These are phyloP conservation scores for Antheraea pernyi DNA, from an alignment of 1,140 invertebrate genomes.

Conservation along the genomic window DNA sequence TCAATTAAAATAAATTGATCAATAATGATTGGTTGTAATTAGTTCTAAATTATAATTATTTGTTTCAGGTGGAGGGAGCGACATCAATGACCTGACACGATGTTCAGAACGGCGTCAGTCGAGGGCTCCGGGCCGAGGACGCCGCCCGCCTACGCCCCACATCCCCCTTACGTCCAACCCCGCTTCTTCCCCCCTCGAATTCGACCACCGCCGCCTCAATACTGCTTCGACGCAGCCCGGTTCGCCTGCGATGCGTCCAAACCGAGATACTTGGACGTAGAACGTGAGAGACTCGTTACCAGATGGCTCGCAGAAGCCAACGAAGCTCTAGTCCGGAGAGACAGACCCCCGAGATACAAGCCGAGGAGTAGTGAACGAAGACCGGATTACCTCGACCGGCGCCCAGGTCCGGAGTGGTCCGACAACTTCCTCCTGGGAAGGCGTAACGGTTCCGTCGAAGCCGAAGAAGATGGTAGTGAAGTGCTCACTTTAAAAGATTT, in stretches of 20 bases:
- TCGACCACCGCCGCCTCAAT: conserved; percentile 68
- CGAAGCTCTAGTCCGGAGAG: conserved; percentile 66
- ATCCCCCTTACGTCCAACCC: conserved; percentile 54
- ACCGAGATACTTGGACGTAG: conserved; percentile 71
- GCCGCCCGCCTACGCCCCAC: conserved; percentile 68
- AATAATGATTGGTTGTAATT: not conserved
- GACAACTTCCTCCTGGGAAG: conserved; percentile 73
- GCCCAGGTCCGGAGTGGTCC: conserved; percentile 68
- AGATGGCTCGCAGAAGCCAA: conserved; percentile 77
- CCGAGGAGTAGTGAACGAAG: conserved; percentile 63
- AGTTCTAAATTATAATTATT: conserved; percentile 10
- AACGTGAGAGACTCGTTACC: conserved; percentile 70
- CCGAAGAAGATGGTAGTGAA: conserved; percentile 69
- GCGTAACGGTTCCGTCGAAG: conserved; percentile 61
- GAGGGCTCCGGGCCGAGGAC: conserved; percentile 72
- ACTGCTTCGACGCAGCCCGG: conserved; percentile 76
- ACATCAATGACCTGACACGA: conserved; percentile 67
- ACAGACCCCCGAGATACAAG: conserved; percentile 65
- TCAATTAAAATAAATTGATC: too few species aligned
- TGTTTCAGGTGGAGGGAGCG: conserved; percentile 50
- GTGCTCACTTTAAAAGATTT: conserved; percentile 76
- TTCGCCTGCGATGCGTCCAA: conserved; percentile 75
- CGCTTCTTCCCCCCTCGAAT: conserved; percentile 69
- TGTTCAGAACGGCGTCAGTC: conserved; percentile 73
- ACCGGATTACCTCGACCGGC: conserved; percentile 64